Evolutionary conservation across 2,797 vertebrate genomes (phyloP).

Genomic region (Hemitrygon akajei): DNA sequence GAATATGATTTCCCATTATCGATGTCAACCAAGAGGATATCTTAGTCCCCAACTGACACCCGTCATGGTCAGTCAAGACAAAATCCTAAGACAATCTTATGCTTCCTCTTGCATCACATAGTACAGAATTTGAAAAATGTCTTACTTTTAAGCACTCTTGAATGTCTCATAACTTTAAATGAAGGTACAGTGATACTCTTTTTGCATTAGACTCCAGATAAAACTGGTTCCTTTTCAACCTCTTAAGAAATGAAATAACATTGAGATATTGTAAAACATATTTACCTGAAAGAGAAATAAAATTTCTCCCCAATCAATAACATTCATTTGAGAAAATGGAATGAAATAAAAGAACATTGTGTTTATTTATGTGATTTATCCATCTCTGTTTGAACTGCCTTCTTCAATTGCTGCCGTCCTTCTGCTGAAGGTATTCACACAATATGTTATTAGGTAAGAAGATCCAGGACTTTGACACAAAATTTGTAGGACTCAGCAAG

Average conservation of each 20-base stretch:
- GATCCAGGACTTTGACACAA: too few relatives aligned
- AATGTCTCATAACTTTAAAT: too few relatives aligned
- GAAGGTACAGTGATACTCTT: too few relatives aligned
- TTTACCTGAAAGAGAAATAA: neutral
- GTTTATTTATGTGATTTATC: too few relatives aligned
- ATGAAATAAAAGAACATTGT: neutral
- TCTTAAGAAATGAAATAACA: neutral
- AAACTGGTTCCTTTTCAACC: neutral
- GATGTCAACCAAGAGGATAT: neutral
- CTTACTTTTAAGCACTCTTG: neutral
- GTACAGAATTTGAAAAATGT: neutral
- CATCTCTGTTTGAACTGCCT: too few relatives aligned
- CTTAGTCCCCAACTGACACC: neutral
- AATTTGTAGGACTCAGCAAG: too few relatives aligned
- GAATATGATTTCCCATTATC: neutral
- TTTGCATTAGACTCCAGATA: neutral
- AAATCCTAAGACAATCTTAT: neutral
- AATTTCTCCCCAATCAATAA: neutral
- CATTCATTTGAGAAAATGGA: neutral
- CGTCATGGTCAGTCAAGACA: neutral
- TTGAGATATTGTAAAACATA: neutral
- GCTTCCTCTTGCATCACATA: neutral
- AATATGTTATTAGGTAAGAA: too few relatives aligned
- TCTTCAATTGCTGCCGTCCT: too few relatives aligned
- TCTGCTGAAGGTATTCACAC: too few relatives aligned